Evolutionary conservation across 2,797 vertebrate species (phyloP).

Genomic region (Melanotaenia maccullochi): DNA sequence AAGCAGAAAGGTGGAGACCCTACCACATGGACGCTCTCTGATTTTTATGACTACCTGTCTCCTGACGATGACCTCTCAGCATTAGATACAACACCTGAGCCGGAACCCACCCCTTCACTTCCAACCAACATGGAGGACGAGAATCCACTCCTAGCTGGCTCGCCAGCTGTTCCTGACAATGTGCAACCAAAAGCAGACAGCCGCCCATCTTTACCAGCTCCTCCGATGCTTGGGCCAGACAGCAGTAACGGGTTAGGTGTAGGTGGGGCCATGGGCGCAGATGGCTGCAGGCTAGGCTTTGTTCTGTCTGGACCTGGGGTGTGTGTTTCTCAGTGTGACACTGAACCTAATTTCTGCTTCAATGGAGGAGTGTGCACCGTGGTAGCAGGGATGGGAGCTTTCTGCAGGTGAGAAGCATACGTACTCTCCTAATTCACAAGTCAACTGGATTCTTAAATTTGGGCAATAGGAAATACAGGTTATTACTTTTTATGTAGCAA

Average conservation of each 20-base stretch:
- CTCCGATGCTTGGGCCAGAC: constrained; percentile 43
- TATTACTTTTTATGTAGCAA: not conserved
- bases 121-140: constrained; percentile 82
- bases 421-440: not conserved
- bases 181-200: constrained; percentile 36
- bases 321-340: constrained; percentile 89
- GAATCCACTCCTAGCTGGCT: constrained; percentile 70
- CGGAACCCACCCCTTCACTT: constrained; percentile 69
- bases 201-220: constrained; percentile 40
- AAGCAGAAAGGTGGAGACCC: constrained; percentile 76
- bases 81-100: constrained; percentile 79
- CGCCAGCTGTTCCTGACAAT: constrained; percentile 55
- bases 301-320: constrained; percentile 81
- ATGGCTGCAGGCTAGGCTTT: constrained; percentile 87
- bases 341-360: constrained; percentile 90
- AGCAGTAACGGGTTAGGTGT: constrained; percentile 41
- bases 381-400: constrained; percentile 90
- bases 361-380: constrained; percentile 93
- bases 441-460: not conserved
- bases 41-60: constrained; percentile 88
- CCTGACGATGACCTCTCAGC: constrained; percentile 88
- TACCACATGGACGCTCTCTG: constrained; percentile 84
- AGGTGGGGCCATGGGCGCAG: constrained; percentile 72
- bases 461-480: not conserved
- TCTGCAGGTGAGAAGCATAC: constrained; percentile 88